A percentile compares a stretch with the other conserved stretches of the same genome.
These are phyloP conservation scores for Tetrao urogallus DNA, from an alignment of 2,113 vertebrate genomes.

Conservation along the genomic window DNA sequence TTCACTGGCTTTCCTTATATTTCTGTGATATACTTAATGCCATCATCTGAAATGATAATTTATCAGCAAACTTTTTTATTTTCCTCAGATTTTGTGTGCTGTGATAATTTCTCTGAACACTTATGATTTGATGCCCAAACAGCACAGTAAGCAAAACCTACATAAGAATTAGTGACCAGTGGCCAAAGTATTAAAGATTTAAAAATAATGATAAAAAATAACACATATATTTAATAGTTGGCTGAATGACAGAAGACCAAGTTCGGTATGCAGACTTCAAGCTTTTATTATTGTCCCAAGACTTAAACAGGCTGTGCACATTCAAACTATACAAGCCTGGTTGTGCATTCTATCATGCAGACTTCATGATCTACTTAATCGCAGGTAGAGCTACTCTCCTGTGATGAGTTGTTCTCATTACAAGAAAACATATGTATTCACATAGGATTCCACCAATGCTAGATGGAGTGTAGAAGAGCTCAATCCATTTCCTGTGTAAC, in stretches of 20 bases:
- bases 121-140: not conserved
- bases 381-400: not conserved
- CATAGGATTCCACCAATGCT: not conserved
- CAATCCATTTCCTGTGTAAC: not conserved
- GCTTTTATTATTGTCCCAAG: not conserved
- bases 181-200: not conserved
- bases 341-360: not conserved
- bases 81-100: not conserved
- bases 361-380: not conserved
- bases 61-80: not conserved
- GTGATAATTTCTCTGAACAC: not conserved
- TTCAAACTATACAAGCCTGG: not conserved
- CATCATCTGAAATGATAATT: not conserved
- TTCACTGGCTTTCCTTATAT: not conserved
- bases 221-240: not conserved
- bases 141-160: not conserved
- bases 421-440: not conserved
- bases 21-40: not conserved
- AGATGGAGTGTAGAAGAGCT: not conserved
- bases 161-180: not conserved
- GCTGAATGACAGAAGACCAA: not conserved
- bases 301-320: not conserved
- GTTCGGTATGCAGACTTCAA: not conserved
- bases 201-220: not conserved
- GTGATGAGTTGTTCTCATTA: not conserved